Conservation (phyloP, 1,140 invertebrate species). For the Halesus radiatus region DNA sequence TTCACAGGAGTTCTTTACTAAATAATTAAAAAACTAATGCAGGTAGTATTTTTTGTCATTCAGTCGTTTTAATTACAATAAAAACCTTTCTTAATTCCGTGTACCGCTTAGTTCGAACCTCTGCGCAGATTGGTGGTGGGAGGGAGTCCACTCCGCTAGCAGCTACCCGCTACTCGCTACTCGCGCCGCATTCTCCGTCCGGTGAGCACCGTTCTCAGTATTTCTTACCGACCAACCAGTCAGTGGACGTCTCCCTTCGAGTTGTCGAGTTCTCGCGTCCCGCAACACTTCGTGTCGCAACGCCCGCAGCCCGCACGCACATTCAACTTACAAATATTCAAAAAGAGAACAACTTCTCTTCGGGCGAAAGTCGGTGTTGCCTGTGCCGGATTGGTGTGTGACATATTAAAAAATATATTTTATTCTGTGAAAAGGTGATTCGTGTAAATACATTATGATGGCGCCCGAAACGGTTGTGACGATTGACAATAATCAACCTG, state of each 20-base stretch:
- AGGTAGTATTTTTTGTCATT: too few relatives aligned
- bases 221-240: neutral
- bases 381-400: constrained; percentile 17
- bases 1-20: too few relatives aligned
- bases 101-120: neutral
- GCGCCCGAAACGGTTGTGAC: constrained; percentile 79
- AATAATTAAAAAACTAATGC: too few relatives aligned
- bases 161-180: constrained; percentile 25
- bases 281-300: too few relatives aligned
- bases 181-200: constrained; percentile 10
- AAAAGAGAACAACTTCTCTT: neutral
- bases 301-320: constrained; percentile 6
- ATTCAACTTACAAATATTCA: neutral
- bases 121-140: constrained; percentile 26
- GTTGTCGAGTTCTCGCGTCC: neutral
- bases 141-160: constrained; percentile 21
- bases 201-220: neutral
- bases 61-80: too few relatives aligned
- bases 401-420: neutral
- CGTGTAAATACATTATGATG: constrained; percentile 67
- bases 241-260: neutral
- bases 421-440: constrained; percentile 32
- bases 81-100: too few relatives aligned
- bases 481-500: constrained; percentile 72
- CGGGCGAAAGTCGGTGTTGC: neutral